Percentiles rank a stretch among this genome's conserved stretches.
Evolutionary conservation across 1,140 invertebrate species (phyloP).

Genomic region (Sitophilus oryzae): DNA sequence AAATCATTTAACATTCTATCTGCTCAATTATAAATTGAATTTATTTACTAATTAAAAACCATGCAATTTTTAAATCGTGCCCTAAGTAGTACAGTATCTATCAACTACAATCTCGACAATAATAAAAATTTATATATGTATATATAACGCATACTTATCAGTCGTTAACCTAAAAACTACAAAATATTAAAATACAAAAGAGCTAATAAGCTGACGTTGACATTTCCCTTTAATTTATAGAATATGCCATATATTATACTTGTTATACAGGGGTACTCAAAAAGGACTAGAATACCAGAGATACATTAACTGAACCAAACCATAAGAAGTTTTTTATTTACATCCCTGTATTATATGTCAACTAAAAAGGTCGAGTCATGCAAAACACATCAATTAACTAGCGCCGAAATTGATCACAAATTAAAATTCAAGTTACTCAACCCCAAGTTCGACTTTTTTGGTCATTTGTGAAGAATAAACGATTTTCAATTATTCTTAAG

Average conservation of each 20-base stretch:
- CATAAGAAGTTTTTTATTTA: no score
- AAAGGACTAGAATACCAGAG: not conserved
- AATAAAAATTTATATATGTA: constrained; percentile 1
- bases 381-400: no score
- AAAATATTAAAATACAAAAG: constrained; percentile 14
- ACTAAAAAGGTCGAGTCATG: no score
- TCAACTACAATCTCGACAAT: not conserved
- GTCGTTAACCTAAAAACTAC: constrained; percentile 20
- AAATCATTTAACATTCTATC: no score
- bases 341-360: not conserved
- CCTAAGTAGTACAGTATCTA: not conserved
- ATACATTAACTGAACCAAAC: no score
- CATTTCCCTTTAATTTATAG: not conserved
- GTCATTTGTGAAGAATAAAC: no score
- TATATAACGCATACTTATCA: constrained; percentile 16
- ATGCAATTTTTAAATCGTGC: not conserved
- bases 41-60: constrained; percentile 1
- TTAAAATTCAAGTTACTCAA: no score
- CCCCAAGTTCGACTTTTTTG: no score
- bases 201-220: not conserved
- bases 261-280: not conserved
- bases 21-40: not conserved
- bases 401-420: no score
- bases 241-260: not conserved
- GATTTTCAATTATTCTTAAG: no score